phyloP scores from a whole-genome alignment of 2,888 invertebrate genomes.

The Mellilla xanthometata region DNA sequence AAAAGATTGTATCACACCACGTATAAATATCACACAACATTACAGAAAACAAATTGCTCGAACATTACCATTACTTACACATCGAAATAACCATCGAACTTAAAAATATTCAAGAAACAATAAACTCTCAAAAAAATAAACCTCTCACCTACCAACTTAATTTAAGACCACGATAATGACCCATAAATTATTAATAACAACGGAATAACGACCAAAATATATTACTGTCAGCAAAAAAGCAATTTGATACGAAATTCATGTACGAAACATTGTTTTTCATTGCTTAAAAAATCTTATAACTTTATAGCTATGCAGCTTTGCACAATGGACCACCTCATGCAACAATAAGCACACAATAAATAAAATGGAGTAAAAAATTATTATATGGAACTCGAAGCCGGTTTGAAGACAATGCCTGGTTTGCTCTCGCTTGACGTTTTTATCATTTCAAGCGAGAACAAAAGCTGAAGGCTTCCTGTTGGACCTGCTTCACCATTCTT shows the following conservation, averaged over 20 bases:
- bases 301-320: constrained; percentile 17
- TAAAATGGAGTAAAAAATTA: constrained; percentile 51
- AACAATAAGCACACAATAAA: constrained; percentile 50
- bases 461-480: constrained; percentile 79
- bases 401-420: constrained; percentile 73
- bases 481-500: constrained; percentile 77
- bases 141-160: constrained; percentile 27
- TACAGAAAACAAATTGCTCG: constrained; percentile 1
- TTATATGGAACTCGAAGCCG: constrained; percentile 40
- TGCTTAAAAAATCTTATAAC: constrained; percentile 13
- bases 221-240: constrained; percentile 34
- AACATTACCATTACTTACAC: constrained; percentile 11
- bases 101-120: background rate
- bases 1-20: too few species aligned
- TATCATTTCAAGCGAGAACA: constrained; percentile 78
- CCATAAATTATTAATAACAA: constrained; percentile 26
- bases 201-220: constrained; percentile 22
- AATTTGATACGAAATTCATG: constrained; percentile 42
- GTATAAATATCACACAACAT: background rate
- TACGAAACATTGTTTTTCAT: constrained; percentile 46
- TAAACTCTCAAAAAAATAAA: constrained; percentile 6
- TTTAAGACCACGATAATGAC: constrained; percentile 24
- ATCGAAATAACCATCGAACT: constrained; percentile 12
- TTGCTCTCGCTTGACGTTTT: constrained; percentile 75
- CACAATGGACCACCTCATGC: constrained; percentile 41